A percentile compares a stretch with the other conserved stretches of the same genome.
phyloP scores from a whole-genome alignment of 2,888 invertebrate genomes.

The Siphonodentalium dalli region DNA sequence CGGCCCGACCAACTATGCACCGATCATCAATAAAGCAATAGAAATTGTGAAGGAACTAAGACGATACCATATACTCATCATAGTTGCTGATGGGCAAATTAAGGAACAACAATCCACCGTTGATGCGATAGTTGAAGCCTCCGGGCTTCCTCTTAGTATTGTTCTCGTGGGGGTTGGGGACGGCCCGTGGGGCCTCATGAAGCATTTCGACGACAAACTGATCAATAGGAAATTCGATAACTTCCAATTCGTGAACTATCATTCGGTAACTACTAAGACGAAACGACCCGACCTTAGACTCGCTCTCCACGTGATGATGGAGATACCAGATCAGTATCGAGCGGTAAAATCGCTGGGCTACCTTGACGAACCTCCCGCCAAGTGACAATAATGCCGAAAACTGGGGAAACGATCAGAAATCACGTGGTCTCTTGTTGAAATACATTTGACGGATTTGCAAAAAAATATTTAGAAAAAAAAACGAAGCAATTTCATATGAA shows the following conservation, averaged over 20 bases:
- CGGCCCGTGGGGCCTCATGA: slow-evolving; percentile 69
- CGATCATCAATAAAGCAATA: slow-evolving; percentile 67
- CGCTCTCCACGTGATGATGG: slow-evolving; percentile 68
- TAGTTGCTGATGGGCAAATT: slow-evolving; percentile 69
- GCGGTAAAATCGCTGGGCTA: slow-evolving; percentile 57
- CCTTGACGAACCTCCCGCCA: no score
- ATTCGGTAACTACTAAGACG: slow-evolving; percentile 55
- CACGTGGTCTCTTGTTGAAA: no score
- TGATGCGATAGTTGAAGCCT: slow-evolving; percentile 67
- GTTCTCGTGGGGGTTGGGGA: slow-evolving; percentile 70
- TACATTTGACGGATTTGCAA: no score
- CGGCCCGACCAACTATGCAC: slow-evolving; percentile 69
- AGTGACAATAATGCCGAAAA: no score
- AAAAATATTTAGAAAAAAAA: no score
- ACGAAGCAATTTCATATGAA: no score
- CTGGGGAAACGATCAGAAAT: no score
- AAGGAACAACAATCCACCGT: slow-evolving; percentile 66
- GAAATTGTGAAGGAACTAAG: slow-evolving; percentile 62
- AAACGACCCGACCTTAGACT: slow-evolving; percentile 63
- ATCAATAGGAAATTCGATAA: slow-evolving; percentile 68
- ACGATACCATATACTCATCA: slow-evolving; percentile 64
- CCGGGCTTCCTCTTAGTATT: slow-evolving; percentile 67
- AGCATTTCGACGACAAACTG: slow-evolving; percentile 67
- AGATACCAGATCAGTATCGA: slow-evolving; percentile 68
- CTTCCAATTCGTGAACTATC: slow-evolving; percentile 69